These are phyloP conservation scores for Aplocera efformata DNA, from an alignment of 2,888 invertebrate species.

Conservation along the genomic window DNA sequence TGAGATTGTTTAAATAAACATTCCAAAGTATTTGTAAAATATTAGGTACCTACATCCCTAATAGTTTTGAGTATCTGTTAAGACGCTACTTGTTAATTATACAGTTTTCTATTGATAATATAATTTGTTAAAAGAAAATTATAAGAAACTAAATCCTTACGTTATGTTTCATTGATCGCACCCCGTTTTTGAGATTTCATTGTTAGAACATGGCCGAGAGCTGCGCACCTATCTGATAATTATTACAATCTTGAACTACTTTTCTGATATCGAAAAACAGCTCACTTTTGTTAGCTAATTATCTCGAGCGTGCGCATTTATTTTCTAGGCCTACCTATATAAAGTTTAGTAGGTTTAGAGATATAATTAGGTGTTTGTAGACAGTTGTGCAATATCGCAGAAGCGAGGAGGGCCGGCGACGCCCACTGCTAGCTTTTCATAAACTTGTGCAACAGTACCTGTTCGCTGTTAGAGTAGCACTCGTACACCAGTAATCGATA, in stretches of 20 bases:
- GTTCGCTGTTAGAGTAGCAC: constrained; percentile 42
- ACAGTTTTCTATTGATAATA: constrained; percentile 81
- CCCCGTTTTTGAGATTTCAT: constrained; percentile 15
- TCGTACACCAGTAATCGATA: constrained; percentile 40
- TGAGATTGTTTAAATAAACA: constrained; percentile 77
- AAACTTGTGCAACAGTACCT: constrained; percentile 60
- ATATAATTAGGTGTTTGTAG: constrained; percentile 15
- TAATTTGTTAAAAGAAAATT: constrained; percentile 81
- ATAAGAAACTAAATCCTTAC: constrained; percentile 80
- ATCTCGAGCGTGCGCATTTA: constrained; percentile 17
- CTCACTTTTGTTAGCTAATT: constrained; percentile 19
- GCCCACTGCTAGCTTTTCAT: constrained; percentile 44
- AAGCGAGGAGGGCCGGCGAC: constrained; percentile 27
- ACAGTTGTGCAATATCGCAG: constrained; percentile 44
- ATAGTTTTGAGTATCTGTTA: constrained; percentile 79
- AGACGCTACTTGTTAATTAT: constrained; percentile 81
- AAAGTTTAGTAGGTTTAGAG: neutral
- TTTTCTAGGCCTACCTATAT: neutral
- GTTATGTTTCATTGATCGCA: constrained; percentile 52
- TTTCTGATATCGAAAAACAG: constrained; percentile 45
- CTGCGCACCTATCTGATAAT: constrained; percentile 51
- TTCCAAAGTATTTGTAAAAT: constrained; percentile 80
- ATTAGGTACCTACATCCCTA: constrained; percentile 75
- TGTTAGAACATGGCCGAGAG: constrained; percentile 20
- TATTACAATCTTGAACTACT: constrained; percentile 72